Conservation (phyloP, 2,888 invertebrate species). For the Criorhina ranunculi region DNA sequence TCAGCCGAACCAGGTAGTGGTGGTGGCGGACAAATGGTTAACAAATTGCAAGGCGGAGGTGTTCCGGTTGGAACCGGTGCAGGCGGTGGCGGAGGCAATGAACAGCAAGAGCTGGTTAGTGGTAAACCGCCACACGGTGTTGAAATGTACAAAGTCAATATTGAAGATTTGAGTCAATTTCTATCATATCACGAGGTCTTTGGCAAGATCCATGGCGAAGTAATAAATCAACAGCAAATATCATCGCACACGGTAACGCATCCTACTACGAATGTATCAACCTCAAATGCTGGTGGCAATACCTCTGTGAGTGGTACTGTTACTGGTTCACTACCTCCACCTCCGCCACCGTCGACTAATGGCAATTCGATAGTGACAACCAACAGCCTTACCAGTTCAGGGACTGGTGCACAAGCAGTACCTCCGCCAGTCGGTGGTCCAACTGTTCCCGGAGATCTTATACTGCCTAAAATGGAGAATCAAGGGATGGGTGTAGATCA, state of each 20-base stretch:
- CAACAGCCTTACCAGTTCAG: constrained; percentile 68
- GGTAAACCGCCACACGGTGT: constrained; percentile 86
- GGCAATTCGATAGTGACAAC: constrained; percentile 77
- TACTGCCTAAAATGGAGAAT: constrained; percentile 84
- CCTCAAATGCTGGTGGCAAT: constrained; percentile 80
- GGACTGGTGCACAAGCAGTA: constrained; percentile 52
- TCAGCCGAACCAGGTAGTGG: constrained; percentile 62
- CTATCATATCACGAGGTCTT: constrained; percentile 95
- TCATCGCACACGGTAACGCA: constrained; percentile 84
- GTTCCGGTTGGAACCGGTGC: constrained; percentile 79
- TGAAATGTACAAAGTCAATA: constrained; percentile 91
- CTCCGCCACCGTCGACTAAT: constrained; percentile 62
- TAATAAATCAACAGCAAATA: constrained; percentile 84
- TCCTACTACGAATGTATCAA: constrained; percentile 81
- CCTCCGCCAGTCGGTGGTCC: constrained; percentile 51
- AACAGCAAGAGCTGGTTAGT: constrained; percentile 74
- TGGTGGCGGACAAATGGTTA: constrained; percentile 59
- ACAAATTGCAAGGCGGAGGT: constrained; percentile 71
- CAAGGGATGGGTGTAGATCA: constrained; percentile 83
- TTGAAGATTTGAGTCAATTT: constrained; percentile 93
- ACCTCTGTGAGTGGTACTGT: constrained; percentile 71
- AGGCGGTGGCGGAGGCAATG: constrained; percentile 80
- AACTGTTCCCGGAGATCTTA: constrained; percentile 80
- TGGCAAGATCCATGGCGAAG: constrained; percentile 87
- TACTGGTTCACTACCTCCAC: constrained; percentile 71